Conservation (phyloP, 2,888 invertebrate species). For the Epiblema foenella region DNA sequence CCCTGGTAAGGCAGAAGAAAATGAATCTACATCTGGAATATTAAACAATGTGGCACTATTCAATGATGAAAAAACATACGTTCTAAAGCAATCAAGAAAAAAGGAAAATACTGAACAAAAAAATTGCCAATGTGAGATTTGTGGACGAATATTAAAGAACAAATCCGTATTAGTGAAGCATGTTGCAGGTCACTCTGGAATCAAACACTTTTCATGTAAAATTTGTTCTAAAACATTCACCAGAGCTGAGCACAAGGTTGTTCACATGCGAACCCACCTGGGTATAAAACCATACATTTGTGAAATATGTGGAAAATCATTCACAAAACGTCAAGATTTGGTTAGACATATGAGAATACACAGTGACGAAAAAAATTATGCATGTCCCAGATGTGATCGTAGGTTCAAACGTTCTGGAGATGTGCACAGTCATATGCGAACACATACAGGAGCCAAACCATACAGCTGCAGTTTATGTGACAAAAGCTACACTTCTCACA, state of each 20-base stretch:
- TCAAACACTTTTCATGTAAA: slow-evolving; percentile 64
- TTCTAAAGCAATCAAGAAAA: slow-evolving; percentile 4
- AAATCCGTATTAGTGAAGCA: slow-evolving; percentile 58
- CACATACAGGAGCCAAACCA: slow-evolving; percentile 56
- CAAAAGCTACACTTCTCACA: slow-evolving; percentile 56
- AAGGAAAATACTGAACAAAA: slow-evolving; percentile 22
- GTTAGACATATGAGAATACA: slow-evolving; percentile 57
- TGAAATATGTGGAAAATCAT: slow-evolving; percentile 70
- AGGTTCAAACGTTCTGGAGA: slow-evolving; percentile 58
- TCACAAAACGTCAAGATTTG: slow-evolving; percentile 57
- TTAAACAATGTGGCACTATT: background rate
- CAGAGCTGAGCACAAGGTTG: slow-evolving; percentile 69
- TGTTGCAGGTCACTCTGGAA: slow-evolving; percentile 63
- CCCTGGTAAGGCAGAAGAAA: slow-evolving; percentile 15
- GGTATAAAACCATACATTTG: slow-evolving; percentile 80
- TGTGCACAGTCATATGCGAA: slow-evolving; percentile 55
- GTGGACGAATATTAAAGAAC: slow-evolving; percentile 53
- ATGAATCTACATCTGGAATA: slow-evolving; percentile 6
- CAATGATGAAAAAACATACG: background rate
- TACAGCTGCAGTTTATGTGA: slow-evolving; percentile 54
- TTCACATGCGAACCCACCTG: slow-evolving; percentile 80
- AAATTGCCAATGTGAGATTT: slow-evolving; percentile 53
- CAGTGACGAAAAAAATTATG: slow-evolving; percentile 55
- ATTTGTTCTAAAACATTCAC: slow-evolving; percentile 67
- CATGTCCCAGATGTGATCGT: slow-evolving; percentile 55